These are phyloP conservation scores for Hirtodrosophila cameraria DNA, from an alignment of 2,888 invertebrate genomes.

Conservation along the genomic window DNA sequence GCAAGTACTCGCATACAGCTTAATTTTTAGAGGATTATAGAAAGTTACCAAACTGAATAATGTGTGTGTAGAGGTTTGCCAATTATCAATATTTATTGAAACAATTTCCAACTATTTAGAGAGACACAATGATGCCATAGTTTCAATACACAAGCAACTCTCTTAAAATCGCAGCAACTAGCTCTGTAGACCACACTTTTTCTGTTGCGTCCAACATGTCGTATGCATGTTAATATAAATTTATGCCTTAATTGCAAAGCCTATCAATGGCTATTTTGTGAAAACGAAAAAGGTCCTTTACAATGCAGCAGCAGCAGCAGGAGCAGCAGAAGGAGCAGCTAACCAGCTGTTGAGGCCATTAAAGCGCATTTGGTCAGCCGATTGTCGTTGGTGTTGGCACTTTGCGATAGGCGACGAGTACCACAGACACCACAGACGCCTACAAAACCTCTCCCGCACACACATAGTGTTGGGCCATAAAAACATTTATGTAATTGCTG, in stretches of 20 bases:
- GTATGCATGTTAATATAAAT: conserved; percentile 67
- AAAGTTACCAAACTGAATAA: conserved; percentile 27
- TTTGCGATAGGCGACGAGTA: conserved; percentile 45
- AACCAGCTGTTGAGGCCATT: conserved; percentile 53
- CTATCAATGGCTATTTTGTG: conserved; percentile 24
- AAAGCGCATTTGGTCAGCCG: conserved; percentile 63
- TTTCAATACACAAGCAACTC: not conserved
- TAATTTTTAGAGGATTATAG: conserved; percentile 27
- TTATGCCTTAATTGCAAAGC: conserved; percentile 70
- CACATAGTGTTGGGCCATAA: conserved; percentile 46
- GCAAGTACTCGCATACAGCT: conserved; percentile 16
- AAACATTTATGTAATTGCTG: conserved; percentile 80
- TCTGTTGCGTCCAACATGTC: conserved; percentile 16
- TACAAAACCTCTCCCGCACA: not conserved
- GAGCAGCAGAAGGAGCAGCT: too few species aligned
- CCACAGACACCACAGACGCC: conserved; percentile 19
- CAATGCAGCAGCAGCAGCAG: conserved; percentile 51
- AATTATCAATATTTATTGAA: conserved; percentile 26
- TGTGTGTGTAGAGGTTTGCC: not conserved
- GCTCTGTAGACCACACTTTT: not conserved
- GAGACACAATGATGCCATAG: not conserved
- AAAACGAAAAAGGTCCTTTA: conserved; percentile 11
- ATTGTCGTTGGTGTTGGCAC: conserved; percentile 42
- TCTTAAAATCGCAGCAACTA: not conserved
- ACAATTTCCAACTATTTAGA: conserved; percentile 3